Base-by-base conservation (phyloP, 2,888 invertebrate species). In the Watsonalla cultraria region DNA sequence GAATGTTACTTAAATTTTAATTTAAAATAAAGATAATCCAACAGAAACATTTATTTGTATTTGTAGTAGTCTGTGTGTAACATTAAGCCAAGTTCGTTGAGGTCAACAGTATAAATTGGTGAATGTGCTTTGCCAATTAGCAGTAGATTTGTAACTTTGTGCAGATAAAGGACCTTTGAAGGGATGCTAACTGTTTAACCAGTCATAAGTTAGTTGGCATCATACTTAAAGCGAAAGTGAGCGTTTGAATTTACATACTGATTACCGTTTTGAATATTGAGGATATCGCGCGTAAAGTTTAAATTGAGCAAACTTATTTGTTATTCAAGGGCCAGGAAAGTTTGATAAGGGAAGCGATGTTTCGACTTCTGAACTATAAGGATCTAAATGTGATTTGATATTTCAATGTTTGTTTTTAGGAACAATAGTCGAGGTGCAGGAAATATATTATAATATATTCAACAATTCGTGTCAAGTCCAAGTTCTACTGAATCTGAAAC, bases 61-160 rank as follows among this genome's bases (percentile, higher is more conserved):
- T 24, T 24, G 24, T 24, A 24, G 24, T 24, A 24, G 24, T 37
- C 42, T 11, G 42, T 42, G 42, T 51, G 56, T 57, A 56, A 53
- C 42, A 15, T 7, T 33, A 15, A 14, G 7, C 42, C 11, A 46
- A 8, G 14, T n/a, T 15, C 8, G 11, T 34, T 42, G 54, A 54
- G 51, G 45, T 52, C 51, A 52, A 57, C 61, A 56, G 53, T 68
- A 59, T 82, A 80, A 83, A 82, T 82, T 78, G 80, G 74, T 60
- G 74, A 77, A 75, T 75, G 78, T 70, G 70, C 68, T 75, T 72
- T 9, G 14, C 11, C 49, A 76, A 79, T 78, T 77, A 78, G 69
- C 37, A 63, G 68, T 72, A 77, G 74, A 82, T 81, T 77, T 78
- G 72, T 68, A 77, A 82, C 76, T 81, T 76, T 69, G 63, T 59